Evolutionary conservation across 1,140 invertebrate genomes (phyloP).

Genomic region (Dendrolimus punctatus): DNA sequence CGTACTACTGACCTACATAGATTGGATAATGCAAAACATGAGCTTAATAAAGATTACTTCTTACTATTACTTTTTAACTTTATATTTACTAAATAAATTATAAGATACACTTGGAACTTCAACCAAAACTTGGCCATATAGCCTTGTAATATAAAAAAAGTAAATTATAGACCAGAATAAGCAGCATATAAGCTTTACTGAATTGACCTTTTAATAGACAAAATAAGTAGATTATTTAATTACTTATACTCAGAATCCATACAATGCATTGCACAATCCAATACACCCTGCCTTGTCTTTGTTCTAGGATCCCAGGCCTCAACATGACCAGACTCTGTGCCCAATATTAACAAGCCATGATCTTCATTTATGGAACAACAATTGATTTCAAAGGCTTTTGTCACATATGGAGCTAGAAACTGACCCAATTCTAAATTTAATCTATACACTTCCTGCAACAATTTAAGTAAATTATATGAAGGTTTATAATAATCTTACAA

Average conservation of each 20-base stretch:
- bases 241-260: conserved; percentile 48
- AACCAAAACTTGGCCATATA: too few species aligned
- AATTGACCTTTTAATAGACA: too few species aligned
- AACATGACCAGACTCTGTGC: conserved; percentile 92
- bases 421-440: conserved; percentile 96
- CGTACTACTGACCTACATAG: too few species aligned
- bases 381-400: conserved; percentile 85
- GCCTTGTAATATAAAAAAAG: too few species aligned
- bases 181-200: too few species aligned
- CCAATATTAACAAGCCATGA: conserved; percentile 90
- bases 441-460: conserved; percentile 88
- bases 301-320: conserved; percentile 97
- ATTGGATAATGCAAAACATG: too few species aligned
- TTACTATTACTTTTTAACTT: too few species aligned
- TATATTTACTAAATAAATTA: too few species aligned
- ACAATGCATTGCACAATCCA: conserved; percentile 89
- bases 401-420: conserved; percentile 89
- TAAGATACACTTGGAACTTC: too few species aligned
- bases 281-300: conserved; percentile 80
- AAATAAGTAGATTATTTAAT: conserved; percentile 10
- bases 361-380: conserved; percentile 90
- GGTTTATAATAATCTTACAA: neutral
- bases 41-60: too few species aligned
- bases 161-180: too few species aligned
- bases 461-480: conserved; percentile 3